phyloP scores from a whole-genome alignment of 1,140 invertebrate genomes.

The Plectus sambesii region DNA sequence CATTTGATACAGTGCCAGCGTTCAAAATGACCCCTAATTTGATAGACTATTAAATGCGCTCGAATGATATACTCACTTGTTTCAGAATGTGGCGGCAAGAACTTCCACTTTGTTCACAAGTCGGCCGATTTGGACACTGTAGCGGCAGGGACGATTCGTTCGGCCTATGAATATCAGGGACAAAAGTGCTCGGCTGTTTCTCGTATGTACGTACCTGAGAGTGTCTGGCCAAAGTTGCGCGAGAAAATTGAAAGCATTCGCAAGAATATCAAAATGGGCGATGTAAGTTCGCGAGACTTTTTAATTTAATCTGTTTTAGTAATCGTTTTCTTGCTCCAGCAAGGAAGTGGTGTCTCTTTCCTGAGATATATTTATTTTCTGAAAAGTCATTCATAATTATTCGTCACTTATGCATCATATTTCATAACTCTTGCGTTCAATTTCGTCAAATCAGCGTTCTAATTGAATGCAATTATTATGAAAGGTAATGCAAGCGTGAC shows the following conservation, averaged over 20 bases:
- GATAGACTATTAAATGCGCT: neutral
- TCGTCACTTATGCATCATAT: too few relatives aligned
- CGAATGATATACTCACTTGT: conserved; percentile 6
- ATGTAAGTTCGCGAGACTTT: conserved; percentile 35
- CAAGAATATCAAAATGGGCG: conserved; percentile 46
- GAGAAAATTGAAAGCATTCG: conserved; percentile 43
- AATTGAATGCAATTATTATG: too few relatives aligned
- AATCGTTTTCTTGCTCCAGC: neutral
- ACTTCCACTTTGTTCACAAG: conserved; percentile 91
- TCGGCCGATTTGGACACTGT: conserved; percentile 73
- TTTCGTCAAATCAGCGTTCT: too few relatives aligned
- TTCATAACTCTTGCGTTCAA: too few relatives aligned
- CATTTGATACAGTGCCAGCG: too few relatives aligned
- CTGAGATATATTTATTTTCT: too few relatives aligned
- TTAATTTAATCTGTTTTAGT: neutral
- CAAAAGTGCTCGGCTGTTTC: conserved; percentile 99
- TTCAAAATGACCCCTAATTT: too few relatives aligned
- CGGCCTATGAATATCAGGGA: conserved; percentile 84
- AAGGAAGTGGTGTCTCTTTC: too few relatives aligned
- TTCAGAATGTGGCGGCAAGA: conserved; percentile 91
- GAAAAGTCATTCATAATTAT: too few relatives aligned
- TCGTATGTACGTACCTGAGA: conserved; percentile 82
- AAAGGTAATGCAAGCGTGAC: too few relatives aligned
- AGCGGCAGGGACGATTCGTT: conserved; percentile 68
- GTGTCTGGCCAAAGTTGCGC: conserved; percentile 66